phyloP scores from a whole-genome alignment of 2,888 invertebrate genomes.

The Abrostola tripartita region DNA sequence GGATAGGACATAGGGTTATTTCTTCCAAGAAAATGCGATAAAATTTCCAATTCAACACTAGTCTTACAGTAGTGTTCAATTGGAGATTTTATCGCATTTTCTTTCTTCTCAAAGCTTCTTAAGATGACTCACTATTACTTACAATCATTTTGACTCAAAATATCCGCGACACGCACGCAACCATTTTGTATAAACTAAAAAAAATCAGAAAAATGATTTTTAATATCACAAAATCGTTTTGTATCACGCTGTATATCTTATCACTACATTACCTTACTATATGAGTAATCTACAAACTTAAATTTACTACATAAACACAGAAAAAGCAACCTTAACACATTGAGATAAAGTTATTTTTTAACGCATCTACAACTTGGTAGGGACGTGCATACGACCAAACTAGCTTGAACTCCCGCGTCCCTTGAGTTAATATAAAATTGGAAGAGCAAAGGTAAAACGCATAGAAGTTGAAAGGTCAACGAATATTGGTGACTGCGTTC shows the following conservation, averaged over 20 bases:
- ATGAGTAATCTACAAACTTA: slow-evolving; percentile 73
- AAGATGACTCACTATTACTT: background rate
- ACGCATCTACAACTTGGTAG: slow-evolving; percentile 48
- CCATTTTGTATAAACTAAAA: background rate
- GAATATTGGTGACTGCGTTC: slow-evolving; percentile 65
- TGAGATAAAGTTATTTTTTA: slow-evolving; percentile 44
- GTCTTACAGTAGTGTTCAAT: too few relatives aligned
- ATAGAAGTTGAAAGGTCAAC: slow-evolving; percentile 62
- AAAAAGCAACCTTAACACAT: slow-evolving; percentile 31
- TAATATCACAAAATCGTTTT: slow-evolving; percentile 14
- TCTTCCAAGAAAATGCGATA: too few relatives aligned
- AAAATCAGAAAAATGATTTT: slow-evolving; percentile 12
- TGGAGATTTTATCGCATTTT: too few relatives aligned
- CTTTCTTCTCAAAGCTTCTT: too few relatives aligned
- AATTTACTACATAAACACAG: slow-evolving; percentile 22
- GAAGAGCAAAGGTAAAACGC: slow-evolving; percentile 45
- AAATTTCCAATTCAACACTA: too few relatives aligned
- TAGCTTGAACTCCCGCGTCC: slow-evolving; percentile 61
- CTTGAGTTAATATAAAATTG: slow-evolving; percentile 39
- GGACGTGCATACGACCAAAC: slow-evolving; percentile 54
- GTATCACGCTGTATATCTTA: slow-evolving; percentile 78
- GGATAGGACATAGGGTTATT: too few relatives aligned
- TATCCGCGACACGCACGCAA: background rate
- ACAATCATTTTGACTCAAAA: background rate
- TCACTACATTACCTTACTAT: slow-evolving; percentile 79